phyloP scores from a whole-genome alignment of 1,140 invertebrate genomes.

The Diorhabda elongata region DNA sequence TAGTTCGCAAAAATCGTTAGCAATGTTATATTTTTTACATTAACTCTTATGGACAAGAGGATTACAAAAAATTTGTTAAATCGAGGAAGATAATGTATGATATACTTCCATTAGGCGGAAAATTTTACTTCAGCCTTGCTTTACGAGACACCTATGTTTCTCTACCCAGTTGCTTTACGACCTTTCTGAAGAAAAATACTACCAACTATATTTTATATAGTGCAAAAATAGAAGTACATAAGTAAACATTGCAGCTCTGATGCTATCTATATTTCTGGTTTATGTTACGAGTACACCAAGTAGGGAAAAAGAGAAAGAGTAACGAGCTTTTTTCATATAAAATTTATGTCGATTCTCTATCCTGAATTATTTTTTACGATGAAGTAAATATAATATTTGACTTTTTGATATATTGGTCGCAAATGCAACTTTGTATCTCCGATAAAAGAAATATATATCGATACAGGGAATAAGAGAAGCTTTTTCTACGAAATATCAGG shows the following conservation, averaged over 20 bases:
- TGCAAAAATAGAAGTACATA: neutral
- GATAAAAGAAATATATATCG: no score
- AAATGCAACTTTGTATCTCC: no score
- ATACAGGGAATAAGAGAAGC: no score
- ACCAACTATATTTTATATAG: neutral
- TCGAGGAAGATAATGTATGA: no score
- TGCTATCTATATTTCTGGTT: conserved; percentile 1
- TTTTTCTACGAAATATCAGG: no score
- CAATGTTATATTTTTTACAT: no score
- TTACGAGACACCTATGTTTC: neutral
- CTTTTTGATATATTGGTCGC: neutral
- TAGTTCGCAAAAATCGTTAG: no score
- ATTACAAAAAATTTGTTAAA: no score
- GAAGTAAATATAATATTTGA: neutral
- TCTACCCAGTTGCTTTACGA: neutral
- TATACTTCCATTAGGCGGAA: no score
- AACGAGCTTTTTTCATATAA: neutral
- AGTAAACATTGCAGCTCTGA: neutral
- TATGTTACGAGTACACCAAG: neutral
- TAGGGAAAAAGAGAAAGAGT: neutral
- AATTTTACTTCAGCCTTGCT: no score
- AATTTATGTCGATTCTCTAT: neutral
- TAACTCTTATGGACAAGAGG: no score
- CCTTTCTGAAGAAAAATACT: neutral
- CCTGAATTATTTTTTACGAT: neutral